Percentiles rank a stretch among this genome's conserved stretches.
phyloP scores from a whole-genome alignment of 2,113 vertebrate species.

The Atrichornis clamosus region DNA sequence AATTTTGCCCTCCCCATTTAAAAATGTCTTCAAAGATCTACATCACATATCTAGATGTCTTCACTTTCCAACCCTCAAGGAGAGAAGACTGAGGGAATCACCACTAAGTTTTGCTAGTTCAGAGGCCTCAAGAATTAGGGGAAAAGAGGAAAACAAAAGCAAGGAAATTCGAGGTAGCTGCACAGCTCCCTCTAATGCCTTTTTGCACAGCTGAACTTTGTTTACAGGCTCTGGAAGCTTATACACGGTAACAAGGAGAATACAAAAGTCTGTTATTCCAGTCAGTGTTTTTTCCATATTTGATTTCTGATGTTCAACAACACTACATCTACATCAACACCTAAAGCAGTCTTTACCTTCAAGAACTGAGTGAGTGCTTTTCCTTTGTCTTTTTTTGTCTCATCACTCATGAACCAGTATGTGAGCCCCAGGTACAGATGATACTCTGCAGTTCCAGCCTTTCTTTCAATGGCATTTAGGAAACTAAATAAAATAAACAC shows the following conservation, averaged over 20 bases:
- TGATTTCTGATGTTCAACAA: background rate
- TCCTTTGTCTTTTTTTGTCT: conserved; percentile 84
- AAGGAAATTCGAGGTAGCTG: background rate
- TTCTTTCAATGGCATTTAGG: conserved; percentile 78
- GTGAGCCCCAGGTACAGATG: conserved; percentile 85
- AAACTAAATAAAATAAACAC: conserved; percentile 76
- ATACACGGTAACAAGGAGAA: background rate
- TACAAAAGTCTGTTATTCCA: background rate
- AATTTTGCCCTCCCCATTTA: background rate
- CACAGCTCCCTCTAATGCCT: background rate
- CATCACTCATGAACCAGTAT: conserved; percentile 91
- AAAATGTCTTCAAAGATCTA: background rate
- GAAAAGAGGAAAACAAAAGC: background rate
- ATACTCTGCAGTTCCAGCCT: conserved; percentile 79
- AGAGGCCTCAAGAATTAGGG: background rate
- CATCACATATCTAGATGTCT: background rate
- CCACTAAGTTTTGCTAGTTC: background rate
- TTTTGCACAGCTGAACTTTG: background rate
- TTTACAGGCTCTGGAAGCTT: background rate
- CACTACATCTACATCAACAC: background rate
- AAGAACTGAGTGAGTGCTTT: conserved; percentile 89
- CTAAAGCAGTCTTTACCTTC: conserved; percentile 75
- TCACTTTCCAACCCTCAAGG: background rate
- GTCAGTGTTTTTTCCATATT: background rate
- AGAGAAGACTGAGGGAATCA: background rate